Evolutionary conservation across 2,113 vertebrate species (phyloP), one percentile per base, ranked within the genome.

Genomic region (Cephalopterus ornatus): DNA sequence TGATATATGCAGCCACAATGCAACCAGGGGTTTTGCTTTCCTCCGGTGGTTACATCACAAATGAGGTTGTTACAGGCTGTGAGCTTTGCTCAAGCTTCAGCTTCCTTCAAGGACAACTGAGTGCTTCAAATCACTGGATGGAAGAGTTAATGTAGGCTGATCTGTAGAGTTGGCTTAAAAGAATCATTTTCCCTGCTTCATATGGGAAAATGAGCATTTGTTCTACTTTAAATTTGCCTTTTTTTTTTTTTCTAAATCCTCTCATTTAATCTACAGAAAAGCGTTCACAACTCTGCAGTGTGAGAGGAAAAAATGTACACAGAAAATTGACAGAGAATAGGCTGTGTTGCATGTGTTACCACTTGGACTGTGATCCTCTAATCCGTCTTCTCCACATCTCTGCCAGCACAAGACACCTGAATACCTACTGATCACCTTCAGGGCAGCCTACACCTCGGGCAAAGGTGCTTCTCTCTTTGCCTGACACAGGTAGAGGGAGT

Each of bases 101-200:
- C 20, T 85, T 58, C 53, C 82, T 70, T 85, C 77, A 87, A 94
- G 89, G 73, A 70, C 63, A 76, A 7, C 28, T 23, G 24, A 63
- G 27, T 67, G 46, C 35, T 67, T 28, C 1, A 0, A 39, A 32
- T 85, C 3, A 1, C 12, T 8, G 10, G 8, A 3, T 37, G 26
- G 66, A 78, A 63, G 52, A 59, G 73, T 78, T 71, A 81, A 70
- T 37, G 46, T 14, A 53, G 61, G 53, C 41, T 88, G 46, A 50
- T 92, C 59, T 14, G 49, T 46, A 52, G 72, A 86, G 6, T 0
- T 68, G 65, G 67, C 32, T 59, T 46, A 19, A 61, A 88, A 85
- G n/a, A 77, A 80, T 50, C 22, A 4, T 88, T 79, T 82, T 76
- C 46, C 26, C 26, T 65, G 22, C 17, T 76, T 91, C 52, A 32